phyloP scores from a whole-genome alignment of 37 sponge, comb jelly and placozoan species.

The Hexactinellida sp. region DNA sequence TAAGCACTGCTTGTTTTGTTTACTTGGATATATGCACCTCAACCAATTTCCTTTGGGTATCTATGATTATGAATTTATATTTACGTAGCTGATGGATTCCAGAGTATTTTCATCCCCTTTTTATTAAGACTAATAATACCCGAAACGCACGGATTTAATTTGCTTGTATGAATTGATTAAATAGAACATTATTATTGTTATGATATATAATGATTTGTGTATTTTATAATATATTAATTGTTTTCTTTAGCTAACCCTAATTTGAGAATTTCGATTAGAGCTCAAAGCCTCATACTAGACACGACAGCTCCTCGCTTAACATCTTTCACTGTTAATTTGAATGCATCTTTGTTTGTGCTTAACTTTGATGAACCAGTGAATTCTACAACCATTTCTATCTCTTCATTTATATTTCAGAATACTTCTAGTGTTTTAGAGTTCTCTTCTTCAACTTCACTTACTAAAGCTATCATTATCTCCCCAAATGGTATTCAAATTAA shows the following conservation, averaged over 20 bases:
- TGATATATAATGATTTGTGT: no score
- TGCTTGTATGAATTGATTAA: no score
- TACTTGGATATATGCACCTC: no score
- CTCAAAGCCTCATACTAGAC: not conserved
- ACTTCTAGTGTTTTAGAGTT: not conserved
- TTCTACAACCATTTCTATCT: not conserved
- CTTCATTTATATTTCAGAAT: not conserved
- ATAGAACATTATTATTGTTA: no score
- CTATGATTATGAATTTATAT: no score
- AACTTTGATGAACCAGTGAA: constrained; percentile 20
- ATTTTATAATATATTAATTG: no score
- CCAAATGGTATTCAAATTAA: not conserved
- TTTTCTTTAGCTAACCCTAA: not conserved
- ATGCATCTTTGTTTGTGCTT: not conserved
- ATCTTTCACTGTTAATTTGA: constrained; percentile 20
- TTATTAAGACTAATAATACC: no score
- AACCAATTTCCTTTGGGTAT: no score
- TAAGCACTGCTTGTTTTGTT: no score
- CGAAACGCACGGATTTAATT: no score
- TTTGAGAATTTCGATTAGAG: not conserved
- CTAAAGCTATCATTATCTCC: not conserved
- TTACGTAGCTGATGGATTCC: no score
- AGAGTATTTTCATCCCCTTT: no score
- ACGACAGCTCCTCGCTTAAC: not conserved
- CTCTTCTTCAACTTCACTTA: not conserved